Evolutionary conservation across 2,113 vertebrate species (phyloP).

Genomic region (Bagarius yarrelli): DNA sequence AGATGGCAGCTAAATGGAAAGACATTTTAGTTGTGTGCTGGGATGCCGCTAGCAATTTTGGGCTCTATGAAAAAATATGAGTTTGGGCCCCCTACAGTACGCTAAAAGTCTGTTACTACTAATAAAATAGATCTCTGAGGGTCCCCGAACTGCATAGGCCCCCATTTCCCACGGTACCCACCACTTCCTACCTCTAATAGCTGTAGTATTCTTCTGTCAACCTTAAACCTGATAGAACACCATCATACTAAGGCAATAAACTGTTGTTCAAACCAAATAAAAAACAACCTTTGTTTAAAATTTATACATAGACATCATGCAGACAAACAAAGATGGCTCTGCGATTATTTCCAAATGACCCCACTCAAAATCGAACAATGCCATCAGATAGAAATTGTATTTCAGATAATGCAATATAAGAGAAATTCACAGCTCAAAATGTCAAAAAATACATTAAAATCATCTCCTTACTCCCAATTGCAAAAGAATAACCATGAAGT

Average conservation of each 20-base stretch:
- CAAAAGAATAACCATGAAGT: constrained; percentile 21
- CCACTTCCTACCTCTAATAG: background rate
- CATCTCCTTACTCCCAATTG: background rate
- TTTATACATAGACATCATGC: background rate
- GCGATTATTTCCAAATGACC: constrained; percentile 12
- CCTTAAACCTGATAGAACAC: background rate
- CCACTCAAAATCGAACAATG: constrained; percentile 25
- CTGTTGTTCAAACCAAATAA: background rate
- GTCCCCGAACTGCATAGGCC: too few relatives aligned
- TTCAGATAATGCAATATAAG: constrained; percentile 47
- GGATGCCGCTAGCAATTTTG: too few relatives aligned
- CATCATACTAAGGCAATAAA: background rate
- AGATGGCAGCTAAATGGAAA: background rate
- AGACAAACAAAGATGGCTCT: background rate
- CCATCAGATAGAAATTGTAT: constrained; percentile 46
- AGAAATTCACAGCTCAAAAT: constrained; percentile 35
- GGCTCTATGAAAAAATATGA: too few relatives aligned
- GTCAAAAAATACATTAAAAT: background rate
- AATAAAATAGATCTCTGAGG: too few relatives aligned
- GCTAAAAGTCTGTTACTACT: too few relatives aligned
- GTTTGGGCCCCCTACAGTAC: too few relatives aligned
- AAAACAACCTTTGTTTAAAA: background rate
- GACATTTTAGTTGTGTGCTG: background rate
- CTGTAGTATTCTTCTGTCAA: background rate
- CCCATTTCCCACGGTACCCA: too few relatives aligned